Conservation (phyloP, 2,888 invertebrate species). For the Hyles lineata region DNA sequence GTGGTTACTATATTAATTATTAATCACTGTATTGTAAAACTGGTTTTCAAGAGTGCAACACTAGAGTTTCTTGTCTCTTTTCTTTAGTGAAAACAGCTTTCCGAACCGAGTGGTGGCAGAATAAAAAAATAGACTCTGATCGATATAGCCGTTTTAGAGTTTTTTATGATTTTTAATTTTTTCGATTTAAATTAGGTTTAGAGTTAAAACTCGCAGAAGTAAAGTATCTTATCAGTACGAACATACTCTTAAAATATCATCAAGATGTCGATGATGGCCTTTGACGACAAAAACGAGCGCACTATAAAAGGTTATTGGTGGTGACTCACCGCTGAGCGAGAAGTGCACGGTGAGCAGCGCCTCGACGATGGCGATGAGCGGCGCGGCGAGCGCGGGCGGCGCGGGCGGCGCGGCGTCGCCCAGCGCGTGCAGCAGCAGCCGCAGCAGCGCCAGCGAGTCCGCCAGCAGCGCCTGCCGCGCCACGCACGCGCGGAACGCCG, state of each 20-base stretch:
- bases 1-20: background rate
- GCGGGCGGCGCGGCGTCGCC: constrained; percentile 49
- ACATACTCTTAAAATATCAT: too few relatives aligned
- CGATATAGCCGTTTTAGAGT: too few relatives aligned
- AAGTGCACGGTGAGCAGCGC: constrained; percentile 77
- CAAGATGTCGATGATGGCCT: too few relatives aligned
- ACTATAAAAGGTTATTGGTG: background rate
- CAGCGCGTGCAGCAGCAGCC: constrained; percentile 63
- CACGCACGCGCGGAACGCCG: constrained; percentile 78
- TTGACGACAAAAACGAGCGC: too few relatives aligned
- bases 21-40: background rate
- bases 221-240: too few relatives aligned
- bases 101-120: too few relatives aligned
- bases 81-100: too few relatives aligned
- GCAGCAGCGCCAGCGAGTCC: constrained; percentile 71
- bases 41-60: background rate
- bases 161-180: too few relatives aligned
- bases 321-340: constrained; percentile 69
- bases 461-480: constrained; percentile 66
- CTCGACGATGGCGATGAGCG: constrained; percentile 71
- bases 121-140: too few relatives aligned
- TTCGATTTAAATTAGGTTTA: too few relatives aligned
- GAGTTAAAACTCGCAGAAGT: too few relatives aligned
- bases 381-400: constrained; percentile 54
- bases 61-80: too few relatives aligned